Evolutionary conservation across 2,113 vertebrate genomes (phyloP), one percentile per base, ranked within the genome.

Genomic region (Lanius collurio): DNA sequence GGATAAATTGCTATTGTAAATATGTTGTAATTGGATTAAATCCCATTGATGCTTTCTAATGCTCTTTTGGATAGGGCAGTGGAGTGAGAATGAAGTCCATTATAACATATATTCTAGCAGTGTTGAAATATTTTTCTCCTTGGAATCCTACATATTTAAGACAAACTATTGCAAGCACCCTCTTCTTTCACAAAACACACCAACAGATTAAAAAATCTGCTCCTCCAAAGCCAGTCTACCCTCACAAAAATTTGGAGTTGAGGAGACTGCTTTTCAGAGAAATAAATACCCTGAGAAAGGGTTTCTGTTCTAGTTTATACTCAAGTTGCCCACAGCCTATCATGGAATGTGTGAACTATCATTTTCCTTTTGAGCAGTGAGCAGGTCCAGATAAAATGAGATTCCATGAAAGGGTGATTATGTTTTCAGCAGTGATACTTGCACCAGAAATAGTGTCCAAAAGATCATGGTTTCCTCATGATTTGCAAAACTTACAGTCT

Each of bases 281-380:
- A 73, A 50, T 9, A 42, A 33, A 35, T 41, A 21, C 31, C 5
- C 11, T 16, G 3, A 62, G 6, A 6, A 10, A 24, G 10, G 7
- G 2, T 28, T 80, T 77, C 23, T 67, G 1, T 14, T 31, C 31
- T 16, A 16, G 10, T 57, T 76, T 76, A 21, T 42, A 5, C 35
- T 67, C 26, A 17, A 21, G 13, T 35, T 67, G 7, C 62, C 35
- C 24, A 28, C 20, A 83, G 9, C 30, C 44, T 71, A 2, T 37
- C 5, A 13, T 1, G 1, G 33, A 71, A 47, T 0, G 1, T 11
- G 7, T 44, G 44, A 56, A 52, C 9, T 56, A 60, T 46, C 22
- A 19, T 62, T 73, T 78, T 80, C 10, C 5, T 76, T 73, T 59
- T 53, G 27, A 85, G 21, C n/a, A 49, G 7, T 77, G 21, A 83